A percentile compares a stretch with the other conserved stretches of the same genome.
phyloP scores from a whole-genome alignment of 2,888 invertebrate species.

The Agapostemon virescens region DNA sequence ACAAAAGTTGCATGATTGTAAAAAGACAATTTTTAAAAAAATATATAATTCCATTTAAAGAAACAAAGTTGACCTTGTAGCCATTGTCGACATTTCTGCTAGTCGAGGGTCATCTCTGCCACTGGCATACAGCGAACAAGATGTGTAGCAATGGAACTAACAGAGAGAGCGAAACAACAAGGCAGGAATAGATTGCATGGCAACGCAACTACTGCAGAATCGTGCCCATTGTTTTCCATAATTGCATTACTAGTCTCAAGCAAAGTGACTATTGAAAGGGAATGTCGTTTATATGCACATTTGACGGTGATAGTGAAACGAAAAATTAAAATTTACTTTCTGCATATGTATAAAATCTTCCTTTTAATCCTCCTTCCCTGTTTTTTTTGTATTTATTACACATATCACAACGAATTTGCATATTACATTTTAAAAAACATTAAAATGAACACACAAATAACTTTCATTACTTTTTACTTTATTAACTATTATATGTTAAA shows the following conservation, averaged over 20 bases:
- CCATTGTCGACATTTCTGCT: not conserved
- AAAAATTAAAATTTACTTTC: not conserved
- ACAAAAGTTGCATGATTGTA: too few relatives aligned
- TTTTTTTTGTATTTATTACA: too few relatives aligned
- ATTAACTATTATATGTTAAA: too few relatives aligned
- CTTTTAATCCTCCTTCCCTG: not conserved
- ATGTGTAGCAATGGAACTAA: not conserved
- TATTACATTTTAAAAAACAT: too few relatives aligned
- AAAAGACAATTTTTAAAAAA: not conserved
- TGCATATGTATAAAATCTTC: not conserved
- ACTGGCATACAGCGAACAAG: not conserved
- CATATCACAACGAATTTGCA: too few relatives aligned
- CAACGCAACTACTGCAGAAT: constrained; percentile 6
- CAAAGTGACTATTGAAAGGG: not conserved
- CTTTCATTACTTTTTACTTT: too few relatives aligned
- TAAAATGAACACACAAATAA: too few relatives aligned
- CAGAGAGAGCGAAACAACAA: not conserved
- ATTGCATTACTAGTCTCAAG: not conserved
- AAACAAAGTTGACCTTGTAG: not conserved
- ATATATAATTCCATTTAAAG: constrained; percentile 1
- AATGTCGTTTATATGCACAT: not conserved
- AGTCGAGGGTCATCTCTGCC: not conserved
- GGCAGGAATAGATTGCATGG: constrained; percentile 1
- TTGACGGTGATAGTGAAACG: not conserved
- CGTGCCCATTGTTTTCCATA: constrained; percentile 3